These are phyloP conservation scores for Seriola dumerili DNA, from an alignment of 2,113 vertebrate genomes.

Conservation along the genomic window DNA sequence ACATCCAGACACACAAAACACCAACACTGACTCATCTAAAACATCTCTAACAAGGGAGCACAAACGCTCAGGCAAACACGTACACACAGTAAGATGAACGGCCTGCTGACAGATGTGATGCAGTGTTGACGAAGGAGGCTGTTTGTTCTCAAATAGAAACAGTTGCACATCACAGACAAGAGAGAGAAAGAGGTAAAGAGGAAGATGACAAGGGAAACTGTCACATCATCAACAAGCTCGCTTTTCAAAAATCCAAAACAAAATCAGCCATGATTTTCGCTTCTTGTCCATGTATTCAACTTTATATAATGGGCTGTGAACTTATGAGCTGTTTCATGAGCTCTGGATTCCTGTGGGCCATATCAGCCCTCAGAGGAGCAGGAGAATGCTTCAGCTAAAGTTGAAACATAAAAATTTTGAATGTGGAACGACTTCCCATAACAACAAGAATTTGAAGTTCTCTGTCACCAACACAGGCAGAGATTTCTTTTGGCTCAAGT, in stretches of 20 bases:
- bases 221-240: neutral
- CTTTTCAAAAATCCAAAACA: neutral
- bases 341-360: neutral
- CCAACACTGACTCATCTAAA: constrained; percentile 19
- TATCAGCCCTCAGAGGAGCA: neutral
- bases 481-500: neutral
- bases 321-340: neutral
- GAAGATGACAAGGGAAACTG: constrained; percentile 4
- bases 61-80: neutral
- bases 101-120: constrained; percentile 41
- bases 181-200: neutral
- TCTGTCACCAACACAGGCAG: neutral
- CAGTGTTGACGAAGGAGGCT: constrained; percentile 18
- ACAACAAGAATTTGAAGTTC: neutral
- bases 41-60: neutral
- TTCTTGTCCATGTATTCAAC: neutral
- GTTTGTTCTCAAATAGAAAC: constrained; percentile 33
- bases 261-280: neutral
- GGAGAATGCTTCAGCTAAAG: neutral
- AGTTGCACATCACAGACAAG: constrained; percentile 5
- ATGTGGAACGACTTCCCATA: neutral
- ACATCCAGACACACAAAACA: neutral
- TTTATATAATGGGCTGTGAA: constrained; percentile 3
- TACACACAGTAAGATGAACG: neutral
- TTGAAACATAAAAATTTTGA: neutral